These are phyloP conservation scores for Xestia xanthographa DNA, from an alignment of 2,888 invertebrate genomes.

Conservation along the genomic window DNA sequence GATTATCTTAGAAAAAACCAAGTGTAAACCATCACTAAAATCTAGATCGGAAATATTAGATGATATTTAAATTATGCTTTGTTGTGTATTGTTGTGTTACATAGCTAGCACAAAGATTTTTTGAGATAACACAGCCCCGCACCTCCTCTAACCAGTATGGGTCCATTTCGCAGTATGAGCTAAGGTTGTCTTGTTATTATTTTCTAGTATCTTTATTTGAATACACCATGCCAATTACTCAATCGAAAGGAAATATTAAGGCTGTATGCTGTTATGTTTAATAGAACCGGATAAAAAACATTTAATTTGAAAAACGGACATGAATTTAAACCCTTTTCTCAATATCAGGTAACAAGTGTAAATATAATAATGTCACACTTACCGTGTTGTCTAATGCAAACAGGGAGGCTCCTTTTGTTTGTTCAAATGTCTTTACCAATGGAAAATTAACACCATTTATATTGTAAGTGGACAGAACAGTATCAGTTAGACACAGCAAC, in stretches of 20 bases:
- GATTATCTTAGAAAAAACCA: not conserved
- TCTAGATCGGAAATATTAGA: not conserved
- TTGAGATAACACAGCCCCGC: not conserved
- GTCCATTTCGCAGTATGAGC: not conserved
- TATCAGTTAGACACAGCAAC: conserved; percentile 92
- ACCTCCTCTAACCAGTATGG: not conserved
- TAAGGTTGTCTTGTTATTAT: not conserved
- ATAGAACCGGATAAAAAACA: not conserved
- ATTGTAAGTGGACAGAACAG: conserved; percentile 95
- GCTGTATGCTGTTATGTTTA: not conserved
- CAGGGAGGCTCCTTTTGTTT: conserved; percentile 96
- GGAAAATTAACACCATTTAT: conserved; percentile 95
- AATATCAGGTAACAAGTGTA: not conserved
- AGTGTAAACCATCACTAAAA: not conserved
- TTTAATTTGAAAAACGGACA: not conserved
- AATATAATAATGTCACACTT: conserved; percentile 24
- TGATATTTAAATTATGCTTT: not conserved
- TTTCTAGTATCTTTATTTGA: not conserved
- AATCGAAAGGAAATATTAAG: not conserved
- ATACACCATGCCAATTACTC: not conserved
- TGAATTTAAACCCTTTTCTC: not conserved
- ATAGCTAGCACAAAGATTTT: no score
- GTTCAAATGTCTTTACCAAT: conserved; percentile 93
- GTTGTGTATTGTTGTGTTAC: not conserved
- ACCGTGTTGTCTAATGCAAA: conserved; percentile 96